Evolutionary conservation across 2,113 vertebrate species (phyloP).

Genomic region (Xiphophorus couchianus): DNA sequence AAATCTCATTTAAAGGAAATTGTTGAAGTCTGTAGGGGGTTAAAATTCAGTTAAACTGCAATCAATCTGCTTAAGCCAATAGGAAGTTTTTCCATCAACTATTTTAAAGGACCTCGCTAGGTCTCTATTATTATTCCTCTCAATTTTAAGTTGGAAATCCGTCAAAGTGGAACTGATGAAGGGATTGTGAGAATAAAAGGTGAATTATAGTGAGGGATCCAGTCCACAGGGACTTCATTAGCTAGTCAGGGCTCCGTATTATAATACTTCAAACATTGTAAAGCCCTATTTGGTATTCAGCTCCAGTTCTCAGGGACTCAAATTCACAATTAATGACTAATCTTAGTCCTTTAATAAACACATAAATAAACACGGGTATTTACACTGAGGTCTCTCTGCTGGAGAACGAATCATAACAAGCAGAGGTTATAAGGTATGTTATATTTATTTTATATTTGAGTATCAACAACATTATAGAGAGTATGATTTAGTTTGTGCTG

Average conservation of each 20-base stretch:
- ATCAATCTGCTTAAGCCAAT: neutral
- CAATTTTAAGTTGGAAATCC: conserved; percentile 6
- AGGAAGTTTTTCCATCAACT: neutral
- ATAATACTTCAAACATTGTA: conserved; percentile 39
- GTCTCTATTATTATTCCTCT: neutral
- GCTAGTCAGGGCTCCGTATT: conserved; percentile 10
- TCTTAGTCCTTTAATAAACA: conserved; percentile 14
- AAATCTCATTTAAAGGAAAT: neutral
- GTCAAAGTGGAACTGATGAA: conserved; percentile 16
- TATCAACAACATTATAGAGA: neutral
- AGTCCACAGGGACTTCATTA: conserved; percentile 58
- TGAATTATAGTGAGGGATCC: conserved; percentile 31
- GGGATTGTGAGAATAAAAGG: conserved; percentile 49
- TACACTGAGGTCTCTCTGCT: neutral
- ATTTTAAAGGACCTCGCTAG: neutral
- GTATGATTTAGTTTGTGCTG: neutral
- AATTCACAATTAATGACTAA: conserved; percentile 47
- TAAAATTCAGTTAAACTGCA: neutral
- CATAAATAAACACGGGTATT: neutral
- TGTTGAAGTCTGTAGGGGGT: neutral
- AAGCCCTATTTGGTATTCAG: conserved; percentile 57
- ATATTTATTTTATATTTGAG: neutral
- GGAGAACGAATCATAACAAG: neutral
- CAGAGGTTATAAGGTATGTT: neutral
- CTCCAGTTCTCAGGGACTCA: conserved; percentile 22